These are phyloP conservation scores for Antitype chi DNA, from an alignment of 2,888 invertebrate genomes.

Conservation along the genomic window DNA sequence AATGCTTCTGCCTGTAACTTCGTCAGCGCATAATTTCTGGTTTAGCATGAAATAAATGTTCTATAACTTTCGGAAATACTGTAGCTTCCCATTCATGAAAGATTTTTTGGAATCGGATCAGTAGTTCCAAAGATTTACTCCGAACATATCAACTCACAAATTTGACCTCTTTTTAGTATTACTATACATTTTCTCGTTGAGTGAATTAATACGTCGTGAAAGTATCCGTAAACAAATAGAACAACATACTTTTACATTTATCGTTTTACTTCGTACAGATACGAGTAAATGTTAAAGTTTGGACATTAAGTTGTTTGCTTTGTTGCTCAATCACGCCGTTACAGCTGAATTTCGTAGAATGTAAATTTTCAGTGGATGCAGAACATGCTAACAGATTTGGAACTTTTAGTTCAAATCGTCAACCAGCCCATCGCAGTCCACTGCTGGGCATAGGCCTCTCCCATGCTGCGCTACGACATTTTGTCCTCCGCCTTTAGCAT, in stretches of 20 bases:
- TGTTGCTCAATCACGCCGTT: not conserved
- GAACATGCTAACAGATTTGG: not conserved
- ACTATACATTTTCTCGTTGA: not conserved
- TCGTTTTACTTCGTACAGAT: constrained; percentile 9
- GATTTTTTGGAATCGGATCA: too few relatives aligned
- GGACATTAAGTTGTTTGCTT: constrained; percentile 20
- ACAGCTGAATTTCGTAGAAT: not conserved
- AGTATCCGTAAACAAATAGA: constrained; percentile 14
- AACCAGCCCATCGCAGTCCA: not conserved
- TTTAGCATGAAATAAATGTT: too few relatives aligned
- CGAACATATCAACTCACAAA: too few relatives aligned
- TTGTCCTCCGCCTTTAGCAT: not conserved
- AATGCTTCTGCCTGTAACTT: too few relatives aligned
- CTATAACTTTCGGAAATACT: too few relatives aligned
- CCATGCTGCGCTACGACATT: not conserved
- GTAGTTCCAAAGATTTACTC: too few relatives aligned
- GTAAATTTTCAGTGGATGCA: not conserved
- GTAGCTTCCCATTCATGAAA: too few relatives aligned
- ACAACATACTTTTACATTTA: constrained; percentile 7
- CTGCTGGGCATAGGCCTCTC: not conserved
- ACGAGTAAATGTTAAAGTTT: constrained; percentile 24
- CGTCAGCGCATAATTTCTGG: too few relatives aligned
- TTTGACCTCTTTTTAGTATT: not conserved
- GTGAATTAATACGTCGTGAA: not conserved
- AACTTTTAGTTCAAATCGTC: not conserved